Evolutionary conservation across 2,113 vertebrate species (phyloP).

Genomic region (Bubo scandiacus): DNA sequence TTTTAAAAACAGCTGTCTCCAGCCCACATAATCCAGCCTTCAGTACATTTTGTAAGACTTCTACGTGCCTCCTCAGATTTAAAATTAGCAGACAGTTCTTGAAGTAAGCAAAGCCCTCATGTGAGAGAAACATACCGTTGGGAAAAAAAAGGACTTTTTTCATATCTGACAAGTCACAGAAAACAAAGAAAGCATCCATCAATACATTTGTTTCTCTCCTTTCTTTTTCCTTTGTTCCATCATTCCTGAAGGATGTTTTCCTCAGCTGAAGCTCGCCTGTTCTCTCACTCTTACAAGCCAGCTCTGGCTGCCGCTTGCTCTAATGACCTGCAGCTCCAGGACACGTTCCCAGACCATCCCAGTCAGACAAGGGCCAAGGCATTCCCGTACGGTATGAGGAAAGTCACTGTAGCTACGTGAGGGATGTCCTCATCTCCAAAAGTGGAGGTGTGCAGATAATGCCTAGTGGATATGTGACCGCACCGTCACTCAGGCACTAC

Average conservation of each 20-base stretch:
- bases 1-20: slow-evolving; percentile 19
- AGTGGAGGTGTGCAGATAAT: background rate
- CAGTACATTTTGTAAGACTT: background rate
- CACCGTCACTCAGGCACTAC: background rate
- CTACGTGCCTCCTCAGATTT: background rate
- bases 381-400: background rate
- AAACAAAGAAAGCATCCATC: background rate
- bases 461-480: background rate
- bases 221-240: background rate
- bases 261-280: background rate
- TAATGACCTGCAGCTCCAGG: background rate
- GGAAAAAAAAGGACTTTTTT: background rate
- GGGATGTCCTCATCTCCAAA: background rate
- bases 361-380: background rate
- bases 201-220: background rate
- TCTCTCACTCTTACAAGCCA: background rate
- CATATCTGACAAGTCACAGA: background rate
- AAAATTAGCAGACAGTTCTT: slow-evolving; percentile 14
- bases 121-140: background rate
- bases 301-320: background rate
- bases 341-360: background rate
- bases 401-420: background rate
- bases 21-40: background rate
- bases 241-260: background rate
- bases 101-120: background rate